Evolutionary conservation across 2,888 invertebrate genomes (phyloP).

Genomic region (Melieria omissa): DNA sequence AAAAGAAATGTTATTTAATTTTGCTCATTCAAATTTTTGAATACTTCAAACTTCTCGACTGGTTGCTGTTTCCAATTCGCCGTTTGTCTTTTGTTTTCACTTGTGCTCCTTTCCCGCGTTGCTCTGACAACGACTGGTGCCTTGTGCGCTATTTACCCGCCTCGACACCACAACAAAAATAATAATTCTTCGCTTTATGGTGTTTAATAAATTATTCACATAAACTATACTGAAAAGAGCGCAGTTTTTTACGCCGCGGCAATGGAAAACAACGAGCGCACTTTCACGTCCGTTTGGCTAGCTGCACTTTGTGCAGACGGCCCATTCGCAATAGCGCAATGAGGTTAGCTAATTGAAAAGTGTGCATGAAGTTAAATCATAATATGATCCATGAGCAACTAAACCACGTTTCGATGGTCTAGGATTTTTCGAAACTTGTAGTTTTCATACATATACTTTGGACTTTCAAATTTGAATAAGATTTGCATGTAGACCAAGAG

Average conservation of each 20-base stretch:
- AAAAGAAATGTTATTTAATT: not conserved
- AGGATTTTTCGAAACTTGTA: no score
- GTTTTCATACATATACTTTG: no score
- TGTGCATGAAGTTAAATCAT: no score
- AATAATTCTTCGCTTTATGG: not conserved
- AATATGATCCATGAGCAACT: no score
- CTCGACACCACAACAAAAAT: no score
- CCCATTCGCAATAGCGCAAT: no score
- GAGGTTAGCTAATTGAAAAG: no score
- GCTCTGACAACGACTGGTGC: not conserved
- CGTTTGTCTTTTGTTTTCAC: conserved; percentile 27
- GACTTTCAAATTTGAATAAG: no score
- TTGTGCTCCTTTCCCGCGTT: conserved; percentile 20
- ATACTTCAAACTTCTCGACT: not conserved
- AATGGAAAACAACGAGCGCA: not conserved
- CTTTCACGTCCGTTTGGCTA: not conserved
- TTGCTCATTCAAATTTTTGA: not conserved
- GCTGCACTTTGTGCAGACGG: not conserved
- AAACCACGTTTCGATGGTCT: no score
- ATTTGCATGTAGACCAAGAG: no score
- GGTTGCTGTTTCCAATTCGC: not conserved
- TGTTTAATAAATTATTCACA: conserved; percentile 5
- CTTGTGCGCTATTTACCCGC: not conserved
- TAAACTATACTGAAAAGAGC: not conserved
- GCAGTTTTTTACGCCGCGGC: no score